Evolutionary conservation across 1,140 invertebrate species (phyloP), one percentile per base, ranked within the genome.

Genomic region (Microplitis mediator): DNA sequence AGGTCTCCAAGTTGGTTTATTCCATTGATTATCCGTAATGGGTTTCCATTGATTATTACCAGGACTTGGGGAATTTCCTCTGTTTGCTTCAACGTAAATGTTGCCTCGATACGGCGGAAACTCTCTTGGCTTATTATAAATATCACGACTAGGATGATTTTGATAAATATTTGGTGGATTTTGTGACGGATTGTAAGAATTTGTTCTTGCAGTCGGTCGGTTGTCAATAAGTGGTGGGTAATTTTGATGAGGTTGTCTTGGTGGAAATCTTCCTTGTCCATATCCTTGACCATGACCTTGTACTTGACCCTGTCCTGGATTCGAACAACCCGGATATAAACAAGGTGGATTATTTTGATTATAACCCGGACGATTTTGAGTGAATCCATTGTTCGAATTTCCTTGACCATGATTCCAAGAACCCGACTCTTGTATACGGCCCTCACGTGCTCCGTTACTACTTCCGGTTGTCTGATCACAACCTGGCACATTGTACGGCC

Each of bases 401-500:
- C 62, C 36, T 14, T 64, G 16, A 64, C 3, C n/a, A 62, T 4
- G 0, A 14, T 36, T n/a, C 13, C 32, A 35, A 39, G 34, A 45
- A 45, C 8, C 11, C 1, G 11, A 45, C 6, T 54, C 16, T 8
- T 54, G 11, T 51, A 13, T 52, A 31, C n/a, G 5, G 31, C 36
- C 45, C 61, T 31, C 11, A 14, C 45, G 51, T 62, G 56, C n/a
- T 51, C 32, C 36, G 3, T 70, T 6, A 5, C 14, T 32, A 32
- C 14, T 23, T 16, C 13, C 36, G 4, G 36, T 11, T 16, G 16
- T n/a, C n/a, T 65, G 77, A 77, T 82, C 78, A 35, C 88, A 89
- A 14, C 79, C 77, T 67, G 52, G 71, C 0, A 91, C 91, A 68
- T 90, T 91, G 32, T 85, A 78, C 0, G 90, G 88, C 82, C 87